Evolutionary conservation across 30 jellyfish, hydroid and myxozoan species (phyloP).

Genomic region (Sanderia malayensis): DNA sequence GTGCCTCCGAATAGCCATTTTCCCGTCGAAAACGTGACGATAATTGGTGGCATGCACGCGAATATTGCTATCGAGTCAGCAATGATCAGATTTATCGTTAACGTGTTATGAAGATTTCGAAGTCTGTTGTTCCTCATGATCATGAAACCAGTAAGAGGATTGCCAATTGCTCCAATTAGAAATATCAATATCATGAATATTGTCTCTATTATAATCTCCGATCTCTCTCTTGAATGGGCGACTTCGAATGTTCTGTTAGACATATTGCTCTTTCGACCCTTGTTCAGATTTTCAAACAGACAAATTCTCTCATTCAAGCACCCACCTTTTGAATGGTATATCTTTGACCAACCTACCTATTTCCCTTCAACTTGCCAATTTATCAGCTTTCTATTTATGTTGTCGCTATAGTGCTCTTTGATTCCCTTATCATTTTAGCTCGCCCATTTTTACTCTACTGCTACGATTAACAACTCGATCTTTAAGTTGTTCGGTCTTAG

Average conservation of each 20-base stretch:
- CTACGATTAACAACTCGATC: too few relatives aligned
- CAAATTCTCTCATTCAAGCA: too few relatives aligned
- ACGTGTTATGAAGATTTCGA: constrained; percentile 40
- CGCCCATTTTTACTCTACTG: too few relatives aligned
- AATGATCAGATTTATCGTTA: constrained; percentile 32
- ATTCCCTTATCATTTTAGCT: too few relatives aligned
- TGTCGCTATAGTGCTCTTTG: too few relatives aligned
- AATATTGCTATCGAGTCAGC: constrained; percentile 40
- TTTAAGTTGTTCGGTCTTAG: too few relatives aligned
- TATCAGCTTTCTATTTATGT: too few relatives aligned
- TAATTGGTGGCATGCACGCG: constrained; percentile 26
- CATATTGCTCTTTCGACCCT: too few relatives aligned
- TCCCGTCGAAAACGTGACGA: constrained; percentile 19
- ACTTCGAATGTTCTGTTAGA: neutral
- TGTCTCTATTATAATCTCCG: constrained; percentile 6
- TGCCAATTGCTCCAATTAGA: constrained; percentile 40
- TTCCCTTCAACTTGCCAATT: too few relatives aligned
- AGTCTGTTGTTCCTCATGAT: constrained; percentile 32
- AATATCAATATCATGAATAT: constrained; percentile 27
- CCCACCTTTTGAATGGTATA: too few relatives aligned
- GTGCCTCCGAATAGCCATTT: constrained; percentile 27
- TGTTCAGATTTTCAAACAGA: too few relatives aligned
- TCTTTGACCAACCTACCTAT: too few relatives aligned
- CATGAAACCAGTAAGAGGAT: constrained; percentile 36
- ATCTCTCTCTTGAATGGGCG: neutral